Conservation (phyloP, 2,113 vertebrate species). For the Corythoichthys intestinalis region DNA sequence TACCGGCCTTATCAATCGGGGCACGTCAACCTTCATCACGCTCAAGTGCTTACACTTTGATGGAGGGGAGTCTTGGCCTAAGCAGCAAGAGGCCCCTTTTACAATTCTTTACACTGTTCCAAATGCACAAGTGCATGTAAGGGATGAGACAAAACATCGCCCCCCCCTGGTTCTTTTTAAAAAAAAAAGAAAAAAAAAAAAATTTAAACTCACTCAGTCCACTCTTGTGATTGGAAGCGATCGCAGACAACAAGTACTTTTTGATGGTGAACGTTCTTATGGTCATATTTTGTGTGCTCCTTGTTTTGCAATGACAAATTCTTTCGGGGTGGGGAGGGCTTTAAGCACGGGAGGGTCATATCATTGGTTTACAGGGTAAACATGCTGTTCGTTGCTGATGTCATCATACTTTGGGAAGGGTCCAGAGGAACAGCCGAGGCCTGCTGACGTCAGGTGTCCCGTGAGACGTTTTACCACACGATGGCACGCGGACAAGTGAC, state of each 20-base stretch:
- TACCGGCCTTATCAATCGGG: slow-evolving; percentile 65
- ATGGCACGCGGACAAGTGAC: slow-evolving; percentile 65
- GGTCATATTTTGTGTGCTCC: slow-evolving; percentile 48
- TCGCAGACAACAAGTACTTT: slow-evolving; percentile 55
- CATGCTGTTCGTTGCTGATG: slow-evolving; percentile 56
- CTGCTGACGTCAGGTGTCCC: slow-evolving; percentile 36
- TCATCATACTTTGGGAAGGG: slow-evolving; percentile 43
- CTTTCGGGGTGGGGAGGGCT: slow-evolving; percentile 25
- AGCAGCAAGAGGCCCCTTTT: slow-evolving; percentile 8
- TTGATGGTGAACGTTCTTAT: slow-evolving; percentile 59
- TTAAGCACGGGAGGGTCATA: slow-evolving; percentile 44
- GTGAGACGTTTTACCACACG: slow-evolving; percentile 40
- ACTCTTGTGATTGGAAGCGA: slow-evolving; percentile 62
- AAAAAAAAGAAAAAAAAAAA: too few species aligned
- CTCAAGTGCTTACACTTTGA: slow-evolving; percentile 24
- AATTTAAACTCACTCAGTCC: slow-evolving; percentile 45
- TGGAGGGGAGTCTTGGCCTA: slow-evolving; percentile 27
- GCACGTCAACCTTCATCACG: slow-evolving; percentile 32
- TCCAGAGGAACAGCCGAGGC: slow-evolving; percentile 35
- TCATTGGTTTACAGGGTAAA: slow-evolving; percentile 78
- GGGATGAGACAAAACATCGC: slow-evolving; percentile 25
- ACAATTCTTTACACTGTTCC: slow-evolving; percentile 33
- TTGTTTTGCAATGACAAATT: slow-evolving; percentile 58
- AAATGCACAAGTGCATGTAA: slow-evolving; percentile 14
- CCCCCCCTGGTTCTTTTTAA: too few species aligned